Conservation (phyloP, 2,113 vertebrate genomes). For the Rynchops niger region DNA sequence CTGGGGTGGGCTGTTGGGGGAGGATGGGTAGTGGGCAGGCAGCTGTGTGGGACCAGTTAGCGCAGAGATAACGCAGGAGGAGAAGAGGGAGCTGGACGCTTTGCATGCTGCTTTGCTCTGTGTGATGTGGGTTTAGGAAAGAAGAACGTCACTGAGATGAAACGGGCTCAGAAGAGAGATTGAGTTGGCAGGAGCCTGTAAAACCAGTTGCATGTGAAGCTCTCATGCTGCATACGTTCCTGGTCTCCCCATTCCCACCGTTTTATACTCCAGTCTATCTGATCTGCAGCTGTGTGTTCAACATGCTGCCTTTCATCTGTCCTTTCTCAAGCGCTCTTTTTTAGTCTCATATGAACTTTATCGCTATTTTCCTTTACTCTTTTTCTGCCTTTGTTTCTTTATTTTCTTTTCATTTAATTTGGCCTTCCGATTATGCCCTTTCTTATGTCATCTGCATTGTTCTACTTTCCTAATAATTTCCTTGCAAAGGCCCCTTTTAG, state of each 20-base stretch:
- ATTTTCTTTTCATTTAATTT: background rate
- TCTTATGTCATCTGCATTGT: fast-evolving
- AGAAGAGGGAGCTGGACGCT: background rate
- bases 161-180: background rate
- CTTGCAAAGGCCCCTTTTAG: background rate
- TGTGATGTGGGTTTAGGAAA: constrained; percentile 10
- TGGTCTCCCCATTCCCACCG: background rate
- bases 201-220: background rate
- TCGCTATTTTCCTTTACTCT: background rate
- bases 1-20: background rate
- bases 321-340: background rate
- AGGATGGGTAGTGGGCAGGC: background rate
- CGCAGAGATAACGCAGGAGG: background rate
- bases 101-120: background rate
- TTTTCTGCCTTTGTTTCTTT: background rate
- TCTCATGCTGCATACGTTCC: background rate
- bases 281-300: background rate
- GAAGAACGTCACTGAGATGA: background rate
- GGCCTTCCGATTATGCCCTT: background rate
- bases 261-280: background rate
- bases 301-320: background rate
- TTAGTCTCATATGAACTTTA: background rate
- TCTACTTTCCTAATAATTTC: background rate
- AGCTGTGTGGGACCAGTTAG: background rate
- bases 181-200: background rate